These are phyloP conservation scores for Notodonta ziczac DNA, from an alignment of 2,888 invertebrate genomes.

Conservation along the genomic window DNA sequence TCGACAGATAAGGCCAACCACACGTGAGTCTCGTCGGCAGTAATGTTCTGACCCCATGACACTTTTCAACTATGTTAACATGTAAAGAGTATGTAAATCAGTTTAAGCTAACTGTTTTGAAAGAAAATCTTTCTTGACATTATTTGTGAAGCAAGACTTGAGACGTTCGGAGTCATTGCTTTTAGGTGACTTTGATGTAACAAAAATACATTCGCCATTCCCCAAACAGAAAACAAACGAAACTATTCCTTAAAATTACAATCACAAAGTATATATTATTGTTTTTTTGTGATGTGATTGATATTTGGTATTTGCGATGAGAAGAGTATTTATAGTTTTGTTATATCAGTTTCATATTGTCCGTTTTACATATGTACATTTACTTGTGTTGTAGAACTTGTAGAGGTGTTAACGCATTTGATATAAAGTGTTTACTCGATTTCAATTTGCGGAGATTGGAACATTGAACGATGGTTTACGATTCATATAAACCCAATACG, in stretches of 20 bases:
- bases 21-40: conserved; percentile 7
- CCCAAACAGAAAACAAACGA: conserved; percentile 3
- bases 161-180: conserved; percentile 51
- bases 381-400: conserved; percentile 17
- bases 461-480: too few relatives aligned
- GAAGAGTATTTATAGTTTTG: conserved; percentile 48
- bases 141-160: conserved; percentile 50
- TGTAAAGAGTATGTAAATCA: conserved; percentile 58
- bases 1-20: conserved; percentile 9
- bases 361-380: conserved; percentile 49
- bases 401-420: background rate
- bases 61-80: conserved; percentile 43
- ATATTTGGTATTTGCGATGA: conserved; percentile 37
- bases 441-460: background rate
- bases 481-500: too few relatives aligned
- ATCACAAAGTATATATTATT: conserved; percentile 1
- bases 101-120: conserved; percentile 53
- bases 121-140: conserved; percentile 54
- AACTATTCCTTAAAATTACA: conserved; percentile 9
- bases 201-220: conserved; percentile 25
- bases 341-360: conserved; percentile 48
- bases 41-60: conserved; percentile 42
- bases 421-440: background rate
- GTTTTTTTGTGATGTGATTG: background rate
- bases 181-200: conserved; percentile 54